Conservation (phyloP, 2,797 vertebrate species). For the Sebastes matsubarae region DNA sequence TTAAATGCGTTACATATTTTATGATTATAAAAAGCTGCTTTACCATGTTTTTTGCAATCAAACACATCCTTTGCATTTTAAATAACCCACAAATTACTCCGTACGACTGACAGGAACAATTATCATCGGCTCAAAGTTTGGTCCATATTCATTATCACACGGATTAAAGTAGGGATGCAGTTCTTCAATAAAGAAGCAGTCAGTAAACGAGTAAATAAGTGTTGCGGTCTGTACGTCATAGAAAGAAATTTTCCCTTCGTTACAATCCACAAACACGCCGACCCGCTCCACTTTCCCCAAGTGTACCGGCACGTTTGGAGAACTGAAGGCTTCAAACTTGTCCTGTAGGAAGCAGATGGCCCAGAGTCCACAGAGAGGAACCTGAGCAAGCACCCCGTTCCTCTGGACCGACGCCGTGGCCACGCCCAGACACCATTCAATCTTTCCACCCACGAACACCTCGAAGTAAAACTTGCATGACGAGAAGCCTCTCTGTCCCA, state of each 20-base stretch:
- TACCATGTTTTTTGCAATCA: neutral
- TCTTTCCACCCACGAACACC: slow-evolving; percentile 58
- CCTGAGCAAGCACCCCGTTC: neutral
- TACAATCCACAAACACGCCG: slow-evolving; percentile 64
- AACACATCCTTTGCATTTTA: neutral
- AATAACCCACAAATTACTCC: neutral
- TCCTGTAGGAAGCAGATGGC: slow-evolving; percentile 49
- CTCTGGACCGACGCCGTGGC: slow-evolving; percentile 41
- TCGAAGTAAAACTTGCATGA: slow-evolving; percentile 61
- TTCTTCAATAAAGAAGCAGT: slow-evolving; percentile 43
- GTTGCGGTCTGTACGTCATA: slow-evolving; percentile 25
- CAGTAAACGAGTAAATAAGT: slow-evolving; percentile 43
- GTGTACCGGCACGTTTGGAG: slow-evolving; percentile 10
- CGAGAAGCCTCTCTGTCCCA: slow-evolving; percentile 41
- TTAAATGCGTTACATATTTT: too few relatives aligned
- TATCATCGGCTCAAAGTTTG: slow-evolving; percentile 55
- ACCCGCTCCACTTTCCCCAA: slow-evolving; percentile 44
- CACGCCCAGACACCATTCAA: slow-evolving; percentile 63
- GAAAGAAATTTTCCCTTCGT: slow-evolving; percentile 42
- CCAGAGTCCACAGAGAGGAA: slow-evolving; percentile 45
- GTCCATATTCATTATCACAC: slow-evolving; percentile 62
- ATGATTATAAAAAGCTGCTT: too few relatives aligned
- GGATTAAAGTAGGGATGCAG: slow-evolving; percentile 69
- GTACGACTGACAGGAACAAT: slow-evolving; percentile 39
- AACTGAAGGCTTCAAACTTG: slow-evolving; percentile 45